Base-by-base conservation (phyloP, 1,140 invertebrate genomes). In the Liolophura sinensis region DNA sequence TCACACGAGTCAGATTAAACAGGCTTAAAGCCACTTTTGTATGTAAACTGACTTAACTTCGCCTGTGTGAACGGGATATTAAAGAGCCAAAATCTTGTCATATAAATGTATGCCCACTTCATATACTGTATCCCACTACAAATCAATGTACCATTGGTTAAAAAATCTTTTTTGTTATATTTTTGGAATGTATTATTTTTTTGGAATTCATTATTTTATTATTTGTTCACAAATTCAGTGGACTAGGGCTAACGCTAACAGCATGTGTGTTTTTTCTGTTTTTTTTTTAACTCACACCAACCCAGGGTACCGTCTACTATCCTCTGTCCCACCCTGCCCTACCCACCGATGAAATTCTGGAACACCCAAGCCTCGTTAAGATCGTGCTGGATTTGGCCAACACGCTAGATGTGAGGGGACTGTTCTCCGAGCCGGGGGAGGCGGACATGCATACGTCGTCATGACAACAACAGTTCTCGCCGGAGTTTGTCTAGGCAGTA, bases 301-400 rank as follows among this genome's bases (percentile, higher is more conserved):
- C n/a, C 15, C 71, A 93, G 76, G 90, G 92, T 47, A 89, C 92
- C 0, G 91, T 92, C 72, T 93, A 92, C 84, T 89, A 92, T 76
- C 93, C 95, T 0, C 88, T 92, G 15, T 92, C 91, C 72, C 91
- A 94, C 76, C 95, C 95, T 20, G 88, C 91, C 4, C 82, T 97
- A 67, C 94, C 95, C 15, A 93, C 95, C 67, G 89, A 90, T 50
- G 95, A 97, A 67, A 88, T 98, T n/a, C 87, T 96, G 55, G 93
- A 95, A 71, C 92, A 96, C 79, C 91, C 93, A 12, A 88, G 89
- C 20, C 87, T 98, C 1, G 90, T 92, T 64, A 90, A 92, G 75
- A 88, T 93, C 54, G 88, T 96, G 46, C 85, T 94, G 60, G 93
- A 96, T 78, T 86, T 97, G 66, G 92, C 93, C 14, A 87, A 88